Evolutionary conservation across 2,888 invertebrate species (phyloP).

Genomic region (Scaptomyza tumidula): DNA sequence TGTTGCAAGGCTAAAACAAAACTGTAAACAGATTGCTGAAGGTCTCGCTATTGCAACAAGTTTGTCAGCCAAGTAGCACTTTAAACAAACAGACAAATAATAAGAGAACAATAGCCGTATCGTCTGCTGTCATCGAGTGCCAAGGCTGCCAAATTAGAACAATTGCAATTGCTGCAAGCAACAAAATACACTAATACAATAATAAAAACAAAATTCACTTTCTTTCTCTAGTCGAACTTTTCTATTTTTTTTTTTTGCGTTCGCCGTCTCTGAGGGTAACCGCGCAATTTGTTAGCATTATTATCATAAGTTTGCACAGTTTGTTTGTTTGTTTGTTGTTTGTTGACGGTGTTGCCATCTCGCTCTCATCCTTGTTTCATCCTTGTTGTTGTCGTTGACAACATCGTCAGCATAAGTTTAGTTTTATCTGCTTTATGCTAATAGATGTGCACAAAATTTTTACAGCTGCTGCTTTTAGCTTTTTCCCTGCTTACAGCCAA

Average conservation of each 20-base stretch:
- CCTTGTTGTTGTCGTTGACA: constrained; percentile 45
- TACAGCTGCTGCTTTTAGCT: constrained; percentile 53
- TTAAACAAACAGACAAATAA: not conserved
- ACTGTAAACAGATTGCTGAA: not conserved
- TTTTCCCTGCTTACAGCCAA: not conserved
- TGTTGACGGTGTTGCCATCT: constrained; percentile 13
- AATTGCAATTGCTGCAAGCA: constrained; percentile 6
- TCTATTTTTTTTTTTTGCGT: constrained; percentile 6
- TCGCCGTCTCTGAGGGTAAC: constrained; percentile 3
- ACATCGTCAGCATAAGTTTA: constrained; percentile 66
- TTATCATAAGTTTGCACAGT: constrained; percentile 46
- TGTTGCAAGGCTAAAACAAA: not conserved
- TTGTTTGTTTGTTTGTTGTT: constrained; percentile 26
- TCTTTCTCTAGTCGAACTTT: constrained; percentile 7
- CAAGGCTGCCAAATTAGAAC: not conserved
- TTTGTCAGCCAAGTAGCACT: not conserved
- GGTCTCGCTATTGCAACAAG: not conserved
- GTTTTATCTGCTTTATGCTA: constrained; percentile 75
- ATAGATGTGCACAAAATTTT: constrained; percentile 60
- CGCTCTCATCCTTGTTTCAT: constrained; percentile 36
- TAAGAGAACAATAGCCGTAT: not conserved
- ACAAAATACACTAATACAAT: not conserved
- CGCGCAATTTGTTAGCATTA: constrained; percentile 44
- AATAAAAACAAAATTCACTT: constrained; percentile 8
- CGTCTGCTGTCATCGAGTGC: not conserved